Evolutionary conservation across 2,888 invertebrate species (phyloP), one percentile per base, ranked within the genome.

Genomic region (Dynastes hyllus): DNA sequence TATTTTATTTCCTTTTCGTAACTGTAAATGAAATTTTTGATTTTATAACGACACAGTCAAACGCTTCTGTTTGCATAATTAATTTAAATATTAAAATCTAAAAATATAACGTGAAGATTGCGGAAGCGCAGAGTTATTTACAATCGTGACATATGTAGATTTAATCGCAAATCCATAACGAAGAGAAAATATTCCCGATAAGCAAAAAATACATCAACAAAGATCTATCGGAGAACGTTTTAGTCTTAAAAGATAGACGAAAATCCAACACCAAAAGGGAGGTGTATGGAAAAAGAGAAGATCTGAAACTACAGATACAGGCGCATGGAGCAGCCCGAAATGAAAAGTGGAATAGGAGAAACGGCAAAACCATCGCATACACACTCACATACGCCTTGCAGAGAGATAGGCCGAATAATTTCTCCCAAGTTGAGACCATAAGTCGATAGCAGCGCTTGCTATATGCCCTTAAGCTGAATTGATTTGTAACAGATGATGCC

Each of bases 401-500:
- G 66, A 69, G 67, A 77, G 77, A 69, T 69, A 76, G 55, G 77
- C 67, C 40, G 67, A 58, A 77, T 77, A 77, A 77, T 77, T 77
- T 61, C 69, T 67, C 29, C 66, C 73, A 73, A 77, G 69, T 69
- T 55, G 69, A 37, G 45, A 69, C 45, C 77, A 69, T 67, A 77
- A 77, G 67, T 67, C 77, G 77, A 77, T 77, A 77, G 77, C 45
- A 73, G 61, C 73, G 73, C 73, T 40, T 55, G 67, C 77, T 77
- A 58, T 58, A 53, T 67, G 67, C 77, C 77, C 77, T 77, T 67
- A 77, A 77, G 77, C 77, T 69, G 77, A 77, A 77, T 77, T 77
- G 77, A 77, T 77, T 77, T 77, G 77, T 77, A 77, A 77, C 77
- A 77, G 51, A 77, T 77, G 77, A 77, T 77, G 77, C 77, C 67